Evolutionary conservation across 2,888 invertebrate species (phyloP).

Genomic region (Buathra laborator): DNA sequence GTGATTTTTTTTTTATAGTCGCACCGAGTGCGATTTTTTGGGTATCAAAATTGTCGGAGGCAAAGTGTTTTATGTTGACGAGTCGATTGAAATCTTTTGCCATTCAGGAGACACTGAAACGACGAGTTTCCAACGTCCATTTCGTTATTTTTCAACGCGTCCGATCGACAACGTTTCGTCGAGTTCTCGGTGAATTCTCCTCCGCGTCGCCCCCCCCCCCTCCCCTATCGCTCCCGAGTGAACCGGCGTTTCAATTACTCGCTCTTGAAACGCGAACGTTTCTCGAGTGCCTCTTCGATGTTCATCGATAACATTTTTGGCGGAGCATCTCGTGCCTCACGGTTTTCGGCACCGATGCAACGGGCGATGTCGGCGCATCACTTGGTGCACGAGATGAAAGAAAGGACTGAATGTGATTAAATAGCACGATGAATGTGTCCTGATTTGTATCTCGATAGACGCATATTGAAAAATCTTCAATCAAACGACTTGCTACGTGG

Average conservation of each 20-base stretch:
- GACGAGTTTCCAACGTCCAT: constrained; percentile 57
- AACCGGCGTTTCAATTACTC: constrained; percentile 75
- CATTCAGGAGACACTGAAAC: constrained; percentile 15
- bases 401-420: constrained; percentile 35
- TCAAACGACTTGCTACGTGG: constrained; percentile 23
- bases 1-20: background rate
- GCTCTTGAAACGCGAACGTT: constrained; percentile 74
- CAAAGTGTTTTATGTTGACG: constrained; percentile 27
- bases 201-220: too few relatives aligned
- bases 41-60: background rate
- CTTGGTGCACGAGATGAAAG: constrained; percentile 52
- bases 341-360: background rate
- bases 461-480: constrained; percentile 31
- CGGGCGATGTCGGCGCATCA: background rate
- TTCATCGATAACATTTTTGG: constrained; percentile 51
- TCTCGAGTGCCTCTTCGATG: constrained; percentile 79
- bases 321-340: constrained; percentile 4
- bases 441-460: constrained; percentile 31
- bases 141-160: constrained; percentile 58
- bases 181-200: background rate
- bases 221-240: background rate
- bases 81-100: constrained; percentile 60
- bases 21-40: background rate
- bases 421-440: constrained; percentile 35
- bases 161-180: constrained; percentile 38